phyloP scores from a whole-genome alignment of 2,888 invertebrate species.

The Odontothrips loti region DNA sequence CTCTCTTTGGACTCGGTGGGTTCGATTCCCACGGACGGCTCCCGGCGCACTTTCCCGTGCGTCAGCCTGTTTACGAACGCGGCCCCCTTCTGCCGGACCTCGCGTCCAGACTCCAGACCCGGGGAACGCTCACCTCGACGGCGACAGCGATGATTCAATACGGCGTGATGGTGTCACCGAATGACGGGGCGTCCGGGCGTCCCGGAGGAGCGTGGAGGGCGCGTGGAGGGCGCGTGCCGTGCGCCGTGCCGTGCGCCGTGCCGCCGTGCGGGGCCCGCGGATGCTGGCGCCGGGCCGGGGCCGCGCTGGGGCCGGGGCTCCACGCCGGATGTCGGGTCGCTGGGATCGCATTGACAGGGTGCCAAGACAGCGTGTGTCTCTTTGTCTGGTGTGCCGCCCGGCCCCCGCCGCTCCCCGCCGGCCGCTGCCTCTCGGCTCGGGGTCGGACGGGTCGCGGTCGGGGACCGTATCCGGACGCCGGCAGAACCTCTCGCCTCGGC shows the following conservation, averaged over 20 bases:
- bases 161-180: not conserved
- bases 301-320: not conserved
- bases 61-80: not conserved
- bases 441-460: not conserved
- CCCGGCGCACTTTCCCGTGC: no score
- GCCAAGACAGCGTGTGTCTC: not conserved
- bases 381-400: not conserved
- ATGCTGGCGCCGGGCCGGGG: not conserved
- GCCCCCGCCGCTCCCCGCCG: not conserved
- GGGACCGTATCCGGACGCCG: not conserved
- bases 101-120: no score
- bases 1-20: no score
- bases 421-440: not conserved
- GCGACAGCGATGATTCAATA: not conserved
- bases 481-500: no score
- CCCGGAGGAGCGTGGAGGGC: not conserved
- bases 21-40: no score
- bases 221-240: no score
- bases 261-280: not conserved
- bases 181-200: not conserved
- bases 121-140: not conserved
- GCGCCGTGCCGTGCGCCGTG: no score
- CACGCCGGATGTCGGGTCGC: not conserved
- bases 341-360: not conserved
- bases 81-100: not conserved